Base-by-base conservation (phyloP, 2,888 invertebrate species). In the Odontothrips loti region DNA sequence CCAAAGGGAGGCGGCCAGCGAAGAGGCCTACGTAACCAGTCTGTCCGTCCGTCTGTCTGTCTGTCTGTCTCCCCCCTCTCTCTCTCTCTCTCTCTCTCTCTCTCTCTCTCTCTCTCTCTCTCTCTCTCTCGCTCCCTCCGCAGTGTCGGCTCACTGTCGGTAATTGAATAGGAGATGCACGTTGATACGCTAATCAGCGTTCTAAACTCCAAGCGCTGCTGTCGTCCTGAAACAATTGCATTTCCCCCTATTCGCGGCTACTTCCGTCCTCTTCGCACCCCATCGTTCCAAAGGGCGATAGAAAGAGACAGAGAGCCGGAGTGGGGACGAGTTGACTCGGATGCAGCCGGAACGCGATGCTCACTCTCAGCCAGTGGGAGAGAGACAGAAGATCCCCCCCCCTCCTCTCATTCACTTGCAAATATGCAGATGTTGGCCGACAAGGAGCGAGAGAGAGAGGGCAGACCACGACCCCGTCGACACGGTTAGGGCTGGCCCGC, bases 351-450 rank as follows among this genome's bases (percentile, higher is more conserved):
- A 58, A 27, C 23, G 12, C 68, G 68, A 23, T 75, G 68, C 68
- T 27, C 68, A 27, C 68, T 75, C 68, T 75, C 68, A 27, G 68
- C 68, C 68, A 27, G 23, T 11, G 20, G 23, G 68, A 23, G 51
- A 43, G 34, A 43, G 34, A 43, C 34, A 43, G 34, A 43, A n/a
- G n/a, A n/a, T n/a, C n/a, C n/a, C n/a, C n/a, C n/a, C n/a, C n/a
- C n/a, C n/a, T n/a, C n/a, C n/a, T n/a, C n/a, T 75, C 68, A 75
- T 75, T 75, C 68, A 75, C 68, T 75, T 75, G 68, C 68, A 75
- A 75, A 75, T 75, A 75, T 75, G 68, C 68, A 75, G 68, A 75
- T 75, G 68, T 27, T 27, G 68, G 68, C 23, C 27, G 27, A 12
- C 68, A 58, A 9, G 58, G 20, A 20, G 58, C 20, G 58, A 20